A percentile compares a stretch with the other conserved stretches of the same genome.
Evolutionary conservation across 2,113 vertebrate genomes (phyloP).

Genomic region (Cochlearius cochlearius): DNA sequence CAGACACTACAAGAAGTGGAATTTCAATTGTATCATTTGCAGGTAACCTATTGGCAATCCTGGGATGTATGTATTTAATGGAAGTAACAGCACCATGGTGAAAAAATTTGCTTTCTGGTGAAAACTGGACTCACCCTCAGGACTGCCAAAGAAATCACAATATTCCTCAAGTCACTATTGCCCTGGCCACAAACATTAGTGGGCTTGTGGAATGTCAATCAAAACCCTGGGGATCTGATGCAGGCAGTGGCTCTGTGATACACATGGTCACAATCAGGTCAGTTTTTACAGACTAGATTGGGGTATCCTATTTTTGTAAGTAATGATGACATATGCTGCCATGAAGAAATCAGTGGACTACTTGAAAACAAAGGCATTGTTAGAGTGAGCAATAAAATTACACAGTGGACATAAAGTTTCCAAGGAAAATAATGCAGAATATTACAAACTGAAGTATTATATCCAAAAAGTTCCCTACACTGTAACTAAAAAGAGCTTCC

Average conservation of each 20-base stretch:
- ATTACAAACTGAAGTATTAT: not conserved
- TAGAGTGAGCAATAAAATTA: not conserved
- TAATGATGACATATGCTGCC: not conserved
- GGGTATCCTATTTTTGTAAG: not conserved
- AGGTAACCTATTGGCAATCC: not conserved
- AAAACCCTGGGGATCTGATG: not conserved
- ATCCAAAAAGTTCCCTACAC: not conserved
- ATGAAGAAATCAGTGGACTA: not conserved
- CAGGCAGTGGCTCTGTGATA: not conserved
- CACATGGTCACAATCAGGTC: not conserved
- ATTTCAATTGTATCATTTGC: not conserved
- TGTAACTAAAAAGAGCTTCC: not conserved
- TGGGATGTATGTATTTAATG: not conserved
- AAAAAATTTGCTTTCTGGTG: not conserved
- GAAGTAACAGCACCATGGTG: not conserved
- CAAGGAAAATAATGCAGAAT: not conserved
- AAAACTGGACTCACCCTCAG: not conserved
- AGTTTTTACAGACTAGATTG: not conserved
- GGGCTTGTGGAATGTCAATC: not conserved
- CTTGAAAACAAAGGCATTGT: not conserved
- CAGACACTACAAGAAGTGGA: not conserved
- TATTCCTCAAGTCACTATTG: not conserved
- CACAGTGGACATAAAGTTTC: not conserved
- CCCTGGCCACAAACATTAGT: not conserved
- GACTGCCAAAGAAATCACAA: not conserved